These are phyloP conservation scores for Drosophila punjabiensis DNA, from an alignment of 1,140 invertebrate genomes.

Conservation along the genomic window DNA sequence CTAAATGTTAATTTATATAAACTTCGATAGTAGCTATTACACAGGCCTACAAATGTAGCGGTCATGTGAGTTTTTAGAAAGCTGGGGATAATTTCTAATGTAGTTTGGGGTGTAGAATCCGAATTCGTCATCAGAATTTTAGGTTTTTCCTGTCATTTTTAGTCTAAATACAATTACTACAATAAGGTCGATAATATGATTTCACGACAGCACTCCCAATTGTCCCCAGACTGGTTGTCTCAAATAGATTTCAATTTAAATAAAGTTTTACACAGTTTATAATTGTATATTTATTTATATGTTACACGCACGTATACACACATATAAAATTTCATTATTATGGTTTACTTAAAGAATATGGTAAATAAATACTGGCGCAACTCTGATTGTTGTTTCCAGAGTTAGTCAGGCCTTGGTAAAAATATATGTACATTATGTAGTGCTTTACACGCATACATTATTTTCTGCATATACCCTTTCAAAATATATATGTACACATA, in stretches of 20 bases:
- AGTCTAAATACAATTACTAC: too few species aligned
- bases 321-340: constrained; percentile 60
- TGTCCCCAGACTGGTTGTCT: too few species aligned
- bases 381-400: constrained; percentile 1
- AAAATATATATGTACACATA: constrained; percentile 16
- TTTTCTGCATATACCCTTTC: constrained; percentile 3
- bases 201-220: too few species aligned
- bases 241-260: background rate
- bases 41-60: too few species aligned
- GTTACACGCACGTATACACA: constrained; percentile 73
- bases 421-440: constrained; percentile 4
- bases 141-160: too few species aligned
- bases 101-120: too few species aligned
- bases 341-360: constrained; percentile 42
- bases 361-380: constrained; percentile 6
- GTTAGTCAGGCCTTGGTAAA: constrained; percentile 10
- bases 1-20: too few species aligned
- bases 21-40: too few species aligned
- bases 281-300: constrained; percentile 69
- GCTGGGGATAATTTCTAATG: too few species aligned
- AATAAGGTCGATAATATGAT: too few species aligned
- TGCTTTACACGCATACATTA: background rate
- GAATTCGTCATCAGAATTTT: too few species aligned
- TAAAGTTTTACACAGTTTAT: constrained; percentile 46
- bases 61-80: too few species aligned